phyloP scores from a whole-genome alignment of 2,797 vertebrate species.

The Coregonus sp. region DNA sequence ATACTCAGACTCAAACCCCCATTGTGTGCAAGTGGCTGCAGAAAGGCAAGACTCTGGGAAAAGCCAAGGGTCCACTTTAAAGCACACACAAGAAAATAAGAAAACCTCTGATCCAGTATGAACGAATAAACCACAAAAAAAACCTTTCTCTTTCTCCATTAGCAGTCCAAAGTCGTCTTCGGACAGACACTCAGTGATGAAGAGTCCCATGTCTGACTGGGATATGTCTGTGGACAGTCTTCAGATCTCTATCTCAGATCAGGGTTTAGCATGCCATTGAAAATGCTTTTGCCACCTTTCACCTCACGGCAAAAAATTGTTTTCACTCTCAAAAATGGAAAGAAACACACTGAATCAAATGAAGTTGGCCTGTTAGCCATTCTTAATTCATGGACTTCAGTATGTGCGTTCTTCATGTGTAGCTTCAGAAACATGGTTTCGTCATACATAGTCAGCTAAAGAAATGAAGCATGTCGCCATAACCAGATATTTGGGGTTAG shows the following conservation, averaged over 20 bases:
- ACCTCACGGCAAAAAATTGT: background rate
- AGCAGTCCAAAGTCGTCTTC: background rate
- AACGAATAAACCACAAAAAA: background rate
- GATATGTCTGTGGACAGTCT: constrained; percentile 12
- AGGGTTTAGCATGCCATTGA: constrained; percentile 15
- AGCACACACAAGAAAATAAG: background rate
- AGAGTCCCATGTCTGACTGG: background rate
- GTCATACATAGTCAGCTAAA: background rate
- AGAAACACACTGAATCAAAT: background rate
- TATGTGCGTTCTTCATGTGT: background rate
- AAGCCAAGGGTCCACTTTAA: constrained; percentile 19
- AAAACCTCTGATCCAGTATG: background rate
- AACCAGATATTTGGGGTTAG: background rate
- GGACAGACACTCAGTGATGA: background rate
- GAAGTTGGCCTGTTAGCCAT: background rate
- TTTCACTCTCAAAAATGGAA: constrained; percentile 12
- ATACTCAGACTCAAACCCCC: constrained; percentile 19
- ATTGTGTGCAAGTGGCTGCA: background rate
- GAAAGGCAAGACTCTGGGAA: background rate
- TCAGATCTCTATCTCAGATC: constrained; percentile 20
- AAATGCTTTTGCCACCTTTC: background rate
- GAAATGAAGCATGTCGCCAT: background rate
- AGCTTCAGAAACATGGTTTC: background rate
- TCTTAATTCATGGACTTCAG: background rate
- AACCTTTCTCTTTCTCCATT: background rate